A percentile compares a stretch with the other conserved stretches of the same genome.
Evolutionary conservation across 1,140 invertebrate species (phyloP).

Genomic region (Aphidius ervi): DNA sequence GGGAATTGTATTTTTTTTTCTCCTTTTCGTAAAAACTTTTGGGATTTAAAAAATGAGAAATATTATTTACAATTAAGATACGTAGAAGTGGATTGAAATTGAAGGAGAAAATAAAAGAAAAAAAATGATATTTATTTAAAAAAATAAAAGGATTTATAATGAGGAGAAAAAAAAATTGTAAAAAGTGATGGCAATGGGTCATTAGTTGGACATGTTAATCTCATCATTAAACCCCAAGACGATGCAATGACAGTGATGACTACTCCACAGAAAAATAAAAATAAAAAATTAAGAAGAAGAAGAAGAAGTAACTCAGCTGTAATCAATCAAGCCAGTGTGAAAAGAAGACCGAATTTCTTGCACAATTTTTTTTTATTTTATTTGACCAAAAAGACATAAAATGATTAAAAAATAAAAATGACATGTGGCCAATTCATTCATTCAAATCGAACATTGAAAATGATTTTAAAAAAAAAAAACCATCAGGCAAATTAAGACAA

Average conservation of each 20-base stretch:
- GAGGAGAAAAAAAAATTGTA: no score
- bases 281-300: no score
- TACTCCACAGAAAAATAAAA: not conserved
- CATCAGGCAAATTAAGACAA: no score
- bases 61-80: not conserved
- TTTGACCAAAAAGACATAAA: no score
- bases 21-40: not conserved
- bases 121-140: not conserved
- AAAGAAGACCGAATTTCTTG: constrained; percentile 7
- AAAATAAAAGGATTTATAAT: constrained; percentile 6
- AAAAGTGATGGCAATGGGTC: constrained; percentile 7
- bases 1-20: constrained; percentile 14
- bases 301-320: not conserved
- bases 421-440: no score
- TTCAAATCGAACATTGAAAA: no score
- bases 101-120: not conserved
- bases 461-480: no score
- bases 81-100: not conserved
- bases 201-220: constrained; percentile 36
- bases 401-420: no score
- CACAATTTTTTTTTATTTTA: no score
- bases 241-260: constrained; percentile 22
- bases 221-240: constrained; percentile 20
- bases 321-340: constrained; percentile 34
- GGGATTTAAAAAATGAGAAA: no score